Base-by-base conservation (phyloP, 92 coral and sea anemone species). In the Palythoa grandiflora region DNA sequence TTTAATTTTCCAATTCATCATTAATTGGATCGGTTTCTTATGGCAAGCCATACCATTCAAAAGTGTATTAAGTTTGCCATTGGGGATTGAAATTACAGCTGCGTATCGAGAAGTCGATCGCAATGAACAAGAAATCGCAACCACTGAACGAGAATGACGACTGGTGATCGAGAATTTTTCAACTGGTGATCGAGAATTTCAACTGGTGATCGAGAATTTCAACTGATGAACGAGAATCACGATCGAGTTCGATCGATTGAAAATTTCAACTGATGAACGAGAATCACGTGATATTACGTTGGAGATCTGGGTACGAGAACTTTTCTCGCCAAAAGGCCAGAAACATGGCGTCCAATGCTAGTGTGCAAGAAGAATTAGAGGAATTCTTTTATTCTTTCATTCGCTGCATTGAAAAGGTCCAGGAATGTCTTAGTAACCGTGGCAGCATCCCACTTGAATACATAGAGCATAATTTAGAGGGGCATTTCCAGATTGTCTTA, bases 391-490 rank as follows among this genome's bases (percentile, higher is more conserved):
- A 28, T 12, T 84, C 88, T 15, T 84, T 84, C 5, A 53, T 53
- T 53, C 21, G 37, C 19, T 81, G 68, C 74, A 38, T 84, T 38
- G 78, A 84, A 15, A 84, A 68, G 78, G 88, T 84, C 80, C 57
- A 84, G 77, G 44, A 66, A 70, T 11, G 16, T 84, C 79, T 84
- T 17, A 70, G 38, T 71, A 70, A 84, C 53, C n/a, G 79, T 68
- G 60, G 60, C 60, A 53, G 60, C 63, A 85, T 85, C 37, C 87
- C 87, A 38, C 50, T 88, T 68, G 91, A 88, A 2, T 71, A 80
- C 87, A 12, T 88, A 53, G 87, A 88, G 77, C 38, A 14, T 80
- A 88, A 68, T 11, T 55, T 88, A 28, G 91, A 88, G 50, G 87
- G 87, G 17, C 83, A 83, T 81, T 71, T 88, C 35, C 91, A 88